A percentile compares a stretch with the other conserved stretches of the same genome.
phyloP scores from a whole-genome alignment of 30 jellyfish, hydroid and myxozoan genomes.

The Sanderia malayensis region DNA sequence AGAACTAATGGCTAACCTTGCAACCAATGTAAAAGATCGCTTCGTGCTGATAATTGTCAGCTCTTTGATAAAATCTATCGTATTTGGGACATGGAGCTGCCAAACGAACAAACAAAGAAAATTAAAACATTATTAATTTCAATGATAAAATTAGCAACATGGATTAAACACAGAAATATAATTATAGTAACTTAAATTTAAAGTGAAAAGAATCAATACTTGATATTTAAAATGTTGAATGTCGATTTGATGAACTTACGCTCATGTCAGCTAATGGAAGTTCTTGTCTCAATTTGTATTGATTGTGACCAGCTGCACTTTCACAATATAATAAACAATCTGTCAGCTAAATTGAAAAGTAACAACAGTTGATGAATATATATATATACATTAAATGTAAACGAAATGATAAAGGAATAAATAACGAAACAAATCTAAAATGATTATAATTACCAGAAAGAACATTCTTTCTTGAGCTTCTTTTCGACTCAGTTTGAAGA shows the following conservation, averaged over 20 bases:
- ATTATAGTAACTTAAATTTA: too few species aligned
- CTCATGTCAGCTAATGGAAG: slow-evolving; percentile 91
- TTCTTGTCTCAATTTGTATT: slow-evolving; percentile 75
- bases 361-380: too few species aligned
- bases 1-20: slow-evolving; percentile 78
- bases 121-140: too few species aligned
- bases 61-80: slow-evolving; percentile 81
- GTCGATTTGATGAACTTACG: too few species aligned
- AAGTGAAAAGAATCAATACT: too few species aligned
- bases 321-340: slow-evolving; percentile 88
- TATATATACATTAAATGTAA: too few species aligned
- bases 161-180: too few species aligned
- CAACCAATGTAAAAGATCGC: slow-evolving; percentile 82
- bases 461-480: slow-evolving; percentile 91
- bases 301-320: slow-evolving; percentile 77
- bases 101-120: too few species aligned
- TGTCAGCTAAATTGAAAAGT: slow-evolving; percentile 61
- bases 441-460: slow-evolving; percentile 47
- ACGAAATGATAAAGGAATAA: too few species aligned
- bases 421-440: not conserved
- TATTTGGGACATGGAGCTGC: slow-evolving; percentile 79
- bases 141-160: too few species aligned
- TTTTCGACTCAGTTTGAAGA: slow-evolving; percentile 83
- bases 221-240: too few species aligned
- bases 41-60: slow-evolving; percentile 79